Base-by-base conservation (phyloP, 2,797 vertebrate species). In the Notolepis coatsorum region DNA sequence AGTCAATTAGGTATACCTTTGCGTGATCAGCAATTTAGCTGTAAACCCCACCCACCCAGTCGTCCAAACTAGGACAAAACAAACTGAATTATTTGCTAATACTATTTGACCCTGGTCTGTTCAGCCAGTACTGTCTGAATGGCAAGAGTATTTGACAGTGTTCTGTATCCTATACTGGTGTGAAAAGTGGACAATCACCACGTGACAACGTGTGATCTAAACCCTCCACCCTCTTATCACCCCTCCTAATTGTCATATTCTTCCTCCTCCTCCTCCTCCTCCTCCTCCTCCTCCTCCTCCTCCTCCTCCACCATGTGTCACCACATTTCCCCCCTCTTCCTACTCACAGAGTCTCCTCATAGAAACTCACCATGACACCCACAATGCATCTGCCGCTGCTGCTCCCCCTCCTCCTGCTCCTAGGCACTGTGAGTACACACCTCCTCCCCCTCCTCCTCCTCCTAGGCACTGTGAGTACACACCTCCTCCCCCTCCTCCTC, bases 321-420 rank as follows among this genome's bases (percentile, higher is more conserved):
- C n/a, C n/a, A n/a, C n/a, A n/a, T n/a, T n/a, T n/a, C n/a, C 56
- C 38, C 51, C 8, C 47, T 27, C 15, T 48, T 57, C 48, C 23
- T 45, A n/a, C 75, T 51, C 51, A 49, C 49, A 89, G 85, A 58
- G 74, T 80, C 72, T 56, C 25, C 17, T 43, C 38, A 30, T 31
- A 15, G 38, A 55, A 43, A 17, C 53, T 61, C 67, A 85, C 64
- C 73, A 91, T 91, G 87, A 71, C 80, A 75, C 71, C 79, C 76
- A 53, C 75, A 77, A 47, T 85, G 63, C 88, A 84, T 82, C 85
- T 90, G 84, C 85, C 89, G 84, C 59, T 88, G 71, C 65, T 91
- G 68, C 78, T 90, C 64, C 80, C 81, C 18, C 75, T 89, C 10
- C n/a, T 35, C 65, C 77, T 91, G 53, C 5, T 87, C 74, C n/a